Percentiles rank a stretch among this genome's conserved stretches.
Conservation (phyloP, 2,113 vertebrate genomes). For the Ciconia boyciana region DNA sequence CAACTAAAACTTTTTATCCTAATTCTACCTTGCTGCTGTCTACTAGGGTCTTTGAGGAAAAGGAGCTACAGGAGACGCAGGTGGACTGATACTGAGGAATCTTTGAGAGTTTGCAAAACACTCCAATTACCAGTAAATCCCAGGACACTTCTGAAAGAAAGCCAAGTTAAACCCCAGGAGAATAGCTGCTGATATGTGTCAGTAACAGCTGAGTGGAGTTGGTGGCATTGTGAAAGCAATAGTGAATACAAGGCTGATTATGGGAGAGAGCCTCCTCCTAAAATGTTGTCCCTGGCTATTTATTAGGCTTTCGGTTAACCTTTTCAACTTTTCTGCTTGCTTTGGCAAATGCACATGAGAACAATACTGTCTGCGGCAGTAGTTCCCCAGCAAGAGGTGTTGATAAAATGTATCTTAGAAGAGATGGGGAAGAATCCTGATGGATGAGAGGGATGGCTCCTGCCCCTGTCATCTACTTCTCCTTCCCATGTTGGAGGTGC, state of each 20-base stretch:
- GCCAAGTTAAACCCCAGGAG: not conserved
- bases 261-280: not conserved
- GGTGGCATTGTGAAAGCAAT: not conserved
- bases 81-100: slow-evolving; percentile 39
- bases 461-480: not conserved
- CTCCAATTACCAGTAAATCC: slow-evolving; percentile 58
- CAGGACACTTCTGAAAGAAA: slow-evolving; percentile 26
- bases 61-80: not conserved
- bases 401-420: not conserved
- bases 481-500: not conserved
- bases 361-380: not conserved
- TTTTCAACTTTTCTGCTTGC: not conserved
- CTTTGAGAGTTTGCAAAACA: slow-evolving; percentile 58
- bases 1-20: not conserved
- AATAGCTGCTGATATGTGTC: slow-evolving; percentile 26
- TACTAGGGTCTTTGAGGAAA: not conserved
- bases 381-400: not conserved
- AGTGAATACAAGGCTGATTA: not conserved
- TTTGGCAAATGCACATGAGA: not conserved
- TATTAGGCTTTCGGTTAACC: not conserved
- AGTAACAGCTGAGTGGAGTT: slow-evolving; percentile 9
- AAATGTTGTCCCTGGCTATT: not conserved
- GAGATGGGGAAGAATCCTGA: not conserved
- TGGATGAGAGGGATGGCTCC: not conserved
- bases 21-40: not conserved